These are phyloP conservation scores for Drosophila mercatorum DNA, from an alignment of 2,888 invertebrate genomes.

Conservation along the genomic window DNA sequence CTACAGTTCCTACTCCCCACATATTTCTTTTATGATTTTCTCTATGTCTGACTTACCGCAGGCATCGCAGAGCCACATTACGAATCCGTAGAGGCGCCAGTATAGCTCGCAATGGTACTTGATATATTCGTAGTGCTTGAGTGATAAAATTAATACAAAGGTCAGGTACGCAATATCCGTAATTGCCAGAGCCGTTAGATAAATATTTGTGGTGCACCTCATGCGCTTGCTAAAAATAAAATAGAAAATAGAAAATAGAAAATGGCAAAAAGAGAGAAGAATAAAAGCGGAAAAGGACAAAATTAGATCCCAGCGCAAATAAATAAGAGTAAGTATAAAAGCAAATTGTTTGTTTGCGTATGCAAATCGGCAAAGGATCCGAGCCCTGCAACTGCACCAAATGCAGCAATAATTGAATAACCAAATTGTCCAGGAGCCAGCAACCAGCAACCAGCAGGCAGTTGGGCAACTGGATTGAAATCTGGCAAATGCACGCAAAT, in stretches of 20 bases:
- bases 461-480: slow-evolving; percentile 6
- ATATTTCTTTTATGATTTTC: no score
- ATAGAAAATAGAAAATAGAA: slow-evolving; percentile 12
- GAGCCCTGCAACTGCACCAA: slow-evolving; percentile 42
- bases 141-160: slow-evolving; percentile 87
- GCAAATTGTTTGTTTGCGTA: slow-evolving; percentile 35
- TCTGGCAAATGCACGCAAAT: slow-evolving; percentile 38
- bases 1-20: no score
- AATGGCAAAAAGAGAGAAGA: not conserved
- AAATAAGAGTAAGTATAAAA: slow-evolving; percentile 38
- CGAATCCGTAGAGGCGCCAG: slow-evolving; percentile 87
- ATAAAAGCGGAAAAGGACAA: not conserved
- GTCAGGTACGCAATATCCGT: slow-evolving; percentile 90
- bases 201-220: slow-evolving; percentile 91
- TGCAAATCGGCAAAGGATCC: slow-evolving; percentile 51
- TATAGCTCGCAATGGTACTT: slow-evolving; percentile 85
- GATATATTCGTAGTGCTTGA: slow-evolving; percentile 87
- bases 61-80: slow-evolving; percentile 88
- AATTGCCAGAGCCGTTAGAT: slow-evolving; percentile 89
- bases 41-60: slow-evolving; percentile 86
- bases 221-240: slow-evolving; percentile 86
- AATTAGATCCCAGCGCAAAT: slow-evolving; percentile 19
- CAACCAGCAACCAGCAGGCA: slow-evolving; percentile 22
- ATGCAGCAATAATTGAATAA: slow-evolving; percentile 74
- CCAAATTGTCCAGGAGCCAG: slow-evolving; percentile 50